A percentile compares a stretch with the other conserved stretches of the same genome.
Conservation (phyloP, 2,113 vertebrate species). For the Rana temporaria region DNA sequence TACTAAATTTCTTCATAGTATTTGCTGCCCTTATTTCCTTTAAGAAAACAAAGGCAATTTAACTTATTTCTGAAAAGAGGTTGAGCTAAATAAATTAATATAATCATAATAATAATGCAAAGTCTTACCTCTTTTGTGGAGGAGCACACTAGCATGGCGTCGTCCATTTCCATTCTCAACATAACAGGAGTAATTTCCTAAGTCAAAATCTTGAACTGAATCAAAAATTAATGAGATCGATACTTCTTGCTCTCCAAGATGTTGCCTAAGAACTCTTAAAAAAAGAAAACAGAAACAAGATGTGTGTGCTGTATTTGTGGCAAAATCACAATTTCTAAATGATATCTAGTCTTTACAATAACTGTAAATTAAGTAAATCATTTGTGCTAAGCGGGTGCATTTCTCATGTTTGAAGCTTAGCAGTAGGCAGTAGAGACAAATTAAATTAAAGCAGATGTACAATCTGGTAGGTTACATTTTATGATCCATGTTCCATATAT, state of each 20-base stretch:
- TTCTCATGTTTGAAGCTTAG: background rate
- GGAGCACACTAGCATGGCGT: constrained; percentile 89
- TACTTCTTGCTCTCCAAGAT: constrained; percentile 96
- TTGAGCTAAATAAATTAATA: too few species aligned
- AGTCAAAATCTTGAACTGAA: constrained; percentile 90
- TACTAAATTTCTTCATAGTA: too few species aligned
- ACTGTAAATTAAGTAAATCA: constrained; percentile 10
- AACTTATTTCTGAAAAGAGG: too few species aligned
- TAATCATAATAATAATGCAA: background rate
- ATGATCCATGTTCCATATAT: background rate
- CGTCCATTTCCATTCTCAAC: constrained; percentile 96
- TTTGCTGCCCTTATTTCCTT: too few species aligned
- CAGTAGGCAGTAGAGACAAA: background rate
- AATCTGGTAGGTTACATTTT: background rate
- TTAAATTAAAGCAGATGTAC: background rate
- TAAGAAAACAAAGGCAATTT: too few species aligned
- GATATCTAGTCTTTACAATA: constrained; percentile 19
- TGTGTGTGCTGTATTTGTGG: background rate
- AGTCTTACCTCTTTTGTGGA: constrained; percentile 89
- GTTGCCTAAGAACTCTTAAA: constrained; percentile 89
- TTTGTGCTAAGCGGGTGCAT: background rate
- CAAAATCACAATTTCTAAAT: background rate
- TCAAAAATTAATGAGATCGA: constrained; percentile 94
- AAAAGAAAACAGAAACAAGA: constrained; percentile 61
- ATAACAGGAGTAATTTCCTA: constrained; percentile 97